Evolutionary conservation across 1,140 invertebrate genomes (phyloP).

Genomic region (Neotoxoptera formosana): DNA sequence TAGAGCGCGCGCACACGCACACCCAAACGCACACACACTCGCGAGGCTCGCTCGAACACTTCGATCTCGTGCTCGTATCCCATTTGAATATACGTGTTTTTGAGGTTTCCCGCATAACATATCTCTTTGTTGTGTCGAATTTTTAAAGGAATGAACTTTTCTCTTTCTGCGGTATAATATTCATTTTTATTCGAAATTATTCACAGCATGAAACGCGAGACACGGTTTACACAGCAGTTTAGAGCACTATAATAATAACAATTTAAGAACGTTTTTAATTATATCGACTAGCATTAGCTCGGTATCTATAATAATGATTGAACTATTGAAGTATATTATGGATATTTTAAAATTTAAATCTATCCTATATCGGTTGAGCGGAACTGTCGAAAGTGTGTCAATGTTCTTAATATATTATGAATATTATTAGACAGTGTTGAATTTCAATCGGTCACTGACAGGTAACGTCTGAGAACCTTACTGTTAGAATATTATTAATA

Average conservation of each 20-base stretch:
- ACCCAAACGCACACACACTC: too few species aligned
- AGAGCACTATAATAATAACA: background rate
- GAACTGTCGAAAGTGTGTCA: background rate
- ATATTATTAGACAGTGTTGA: background rate
- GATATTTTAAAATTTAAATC: background rate
- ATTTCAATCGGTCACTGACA: too few species aligned
- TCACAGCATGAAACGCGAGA: background rate
- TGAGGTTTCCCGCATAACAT: background rate
- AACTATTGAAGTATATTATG: background rate
- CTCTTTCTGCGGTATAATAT: background rate
- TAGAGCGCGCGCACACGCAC: background rate
- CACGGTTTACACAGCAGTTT: background rate
- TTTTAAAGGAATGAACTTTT: background rate
- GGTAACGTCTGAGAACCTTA: background rate
- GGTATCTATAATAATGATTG: background rate
- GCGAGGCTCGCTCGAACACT: too few species aligned
- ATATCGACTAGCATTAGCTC: background rate
- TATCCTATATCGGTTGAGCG: background rate
- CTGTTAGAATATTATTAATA: background rate
- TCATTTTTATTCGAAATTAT: background rate
- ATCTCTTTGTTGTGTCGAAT: background rate
- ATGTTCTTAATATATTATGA: background rate
- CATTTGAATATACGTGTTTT: conserved; percentile 6
- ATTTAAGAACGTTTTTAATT: background rate
- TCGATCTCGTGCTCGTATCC: background rate